Percentiles rank a stretch among this genome's conserved stretches.
Conservation (phyloP, 2,113 vertebrate species). For the Ciconia maguari region DNA sequence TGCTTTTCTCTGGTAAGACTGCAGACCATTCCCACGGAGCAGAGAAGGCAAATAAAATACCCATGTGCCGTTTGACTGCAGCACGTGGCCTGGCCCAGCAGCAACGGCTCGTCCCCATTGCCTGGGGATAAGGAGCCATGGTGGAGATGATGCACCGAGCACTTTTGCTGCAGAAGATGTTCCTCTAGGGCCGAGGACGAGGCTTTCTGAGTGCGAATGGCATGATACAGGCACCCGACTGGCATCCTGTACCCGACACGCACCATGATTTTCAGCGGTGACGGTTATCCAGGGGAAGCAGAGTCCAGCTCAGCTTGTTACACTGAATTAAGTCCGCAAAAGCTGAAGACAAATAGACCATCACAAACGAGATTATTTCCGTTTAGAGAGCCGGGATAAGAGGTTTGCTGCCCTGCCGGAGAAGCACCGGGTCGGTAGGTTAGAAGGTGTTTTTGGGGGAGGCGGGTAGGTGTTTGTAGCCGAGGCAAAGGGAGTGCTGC, state of each 20-base stretch:
- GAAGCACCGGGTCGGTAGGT: not conserved
- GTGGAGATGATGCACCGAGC: not conserved
- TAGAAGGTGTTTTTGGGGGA: not conserved
- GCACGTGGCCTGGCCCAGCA: not conserved
- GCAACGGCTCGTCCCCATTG: not conserved
- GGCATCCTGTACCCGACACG: accelerated
- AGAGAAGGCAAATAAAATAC: not conserved
- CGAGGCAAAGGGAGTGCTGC: accelerated
- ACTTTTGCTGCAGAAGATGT: not conserved
- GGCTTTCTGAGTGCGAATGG: not conserved
- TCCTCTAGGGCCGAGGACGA: not conserved
- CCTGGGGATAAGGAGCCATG: not conserved
- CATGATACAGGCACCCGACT: accelerated
- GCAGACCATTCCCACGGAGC: not conserved
- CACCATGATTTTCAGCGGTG: accelerated
- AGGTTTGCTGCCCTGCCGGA: not conserved
- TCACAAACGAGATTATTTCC: not conserved
- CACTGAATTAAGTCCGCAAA: not conserved
- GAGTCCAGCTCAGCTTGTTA: not conserved
- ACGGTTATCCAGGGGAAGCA: accelerated
- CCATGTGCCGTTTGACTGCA: not conserved
- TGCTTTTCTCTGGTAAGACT: not conserved
- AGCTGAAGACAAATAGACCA: not conserved
- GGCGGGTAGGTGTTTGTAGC: not conserved
- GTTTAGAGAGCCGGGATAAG: not conserved